phyloP scores from a whole-genome alignment of 1,140 invertebrate genomes.

The roundworm (Caenorhabditis elegans) region DNA sequence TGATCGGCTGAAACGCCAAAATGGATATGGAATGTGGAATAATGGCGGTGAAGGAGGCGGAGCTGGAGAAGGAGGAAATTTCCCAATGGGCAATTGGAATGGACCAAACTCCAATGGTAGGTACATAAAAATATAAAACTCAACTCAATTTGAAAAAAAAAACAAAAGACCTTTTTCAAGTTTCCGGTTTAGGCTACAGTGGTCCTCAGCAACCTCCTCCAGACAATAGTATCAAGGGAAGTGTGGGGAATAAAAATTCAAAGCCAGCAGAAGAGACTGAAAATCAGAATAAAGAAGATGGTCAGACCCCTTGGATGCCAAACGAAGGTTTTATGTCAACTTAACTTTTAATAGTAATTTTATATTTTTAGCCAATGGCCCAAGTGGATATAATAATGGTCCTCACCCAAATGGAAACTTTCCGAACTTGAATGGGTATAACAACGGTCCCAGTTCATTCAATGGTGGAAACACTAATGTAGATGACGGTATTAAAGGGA shows the following conservation, averaged over 20 bases:
- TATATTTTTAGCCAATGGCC: not conserved
- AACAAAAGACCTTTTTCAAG: not conserved
- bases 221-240: constrained; percentile 1
- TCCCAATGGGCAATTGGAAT: constrained; percentile 6
- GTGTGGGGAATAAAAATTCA: not conserved
- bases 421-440: not conserved
- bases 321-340: not conserved
- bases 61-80: not conserved
- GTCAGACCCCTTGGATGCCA: not conserved
- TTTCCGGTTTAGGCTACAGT: not conserved
- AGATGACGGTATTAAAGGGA: not conserved
- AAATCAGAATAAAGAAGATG: not conserved
- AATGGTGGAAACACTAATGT: not conserved
- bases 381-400: not conserved
- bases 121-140: not conserved
- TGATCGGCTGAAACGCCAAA: not conserved
- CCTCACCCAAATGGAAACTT: not conserved
- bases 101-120: constrained; percentile 18
- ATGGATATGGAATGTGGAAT: constrained; percentile 18
- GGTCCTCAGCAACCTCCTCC: not conserved
- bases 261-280: not conserved
- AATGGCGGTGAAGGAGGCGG: not conserved
- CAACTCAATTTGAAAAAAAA: not conserved
- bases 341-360: not conserved
- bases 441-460: not conserved